These are phyloP conservation scores for Lasioglossum baleicum DNA, from an alignment of 1,140 invertebrate genomes.

Conservation along the genomic window DNA sequence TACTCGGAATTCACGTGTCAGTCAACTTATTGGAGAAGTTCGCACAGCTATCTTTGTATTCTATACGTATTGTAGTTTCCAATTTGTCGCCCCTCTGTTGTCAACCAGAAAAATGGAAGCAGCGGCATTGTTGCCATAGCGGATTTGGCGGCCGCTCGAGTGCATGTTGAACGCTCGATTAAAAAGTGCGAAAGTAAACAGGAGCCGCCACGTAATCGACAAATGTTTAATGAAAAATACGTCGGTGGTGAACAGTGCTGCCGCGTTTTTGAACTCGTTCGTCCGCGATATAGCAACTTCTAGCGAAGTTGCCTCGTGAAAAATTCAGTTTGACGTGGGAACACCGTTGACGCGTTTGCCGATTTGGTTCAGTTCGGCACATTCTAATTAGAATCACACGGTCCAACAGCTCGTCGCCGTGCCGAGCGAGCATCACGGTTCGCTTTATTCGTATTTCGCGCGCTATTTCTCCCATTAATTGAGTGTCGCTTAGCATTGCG, in stretches of 20 bases:
- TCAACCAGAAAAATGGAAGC: too few species aligned
- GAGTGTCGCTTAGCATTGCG: slow-evolving; percentile 17
- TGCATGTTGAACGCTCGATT: too few species aligned
- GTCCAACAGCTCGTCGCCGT: neutral
- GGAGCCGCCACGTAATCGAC: neutral
- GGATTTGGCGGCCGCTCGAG: too few species aligned
- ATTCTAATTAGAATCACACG: slow-evolving; percentile 53
- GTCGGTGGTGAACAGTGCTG: neutral
- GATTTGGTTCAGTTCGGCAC: slow-evolving; percentile 9
- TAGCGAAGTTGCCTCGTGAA: neutral
- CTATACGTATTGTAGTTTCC: too few species aligned
- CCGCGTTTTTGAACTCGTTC: neutral
- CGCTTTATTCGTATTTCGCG: slow-evolving; percentile 42
- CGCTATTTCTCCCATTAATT: slow-evolving; percentile 48
- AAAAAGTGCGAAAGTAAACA: too few species aligned
- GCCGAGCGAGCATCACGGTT: neutral
- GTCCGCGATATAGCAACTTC: neutral
- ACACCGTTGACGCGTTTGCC: neutral
- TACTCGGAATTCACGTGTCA: too few species aligned
- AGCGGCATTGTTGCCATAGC: too few species aligned
- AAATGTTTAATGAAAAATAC: neutral
- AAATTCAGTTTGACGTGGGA: slow-evolving; percentile 1
- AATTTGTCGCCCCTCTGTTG: too few species aligned
- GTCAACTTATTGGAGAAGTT: too few species aligned
- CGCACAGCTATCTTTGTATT: too few species aligned